Conservation (phyloP, 2,113 vertebrate species). For the Danionella cerebrum region DNA sequence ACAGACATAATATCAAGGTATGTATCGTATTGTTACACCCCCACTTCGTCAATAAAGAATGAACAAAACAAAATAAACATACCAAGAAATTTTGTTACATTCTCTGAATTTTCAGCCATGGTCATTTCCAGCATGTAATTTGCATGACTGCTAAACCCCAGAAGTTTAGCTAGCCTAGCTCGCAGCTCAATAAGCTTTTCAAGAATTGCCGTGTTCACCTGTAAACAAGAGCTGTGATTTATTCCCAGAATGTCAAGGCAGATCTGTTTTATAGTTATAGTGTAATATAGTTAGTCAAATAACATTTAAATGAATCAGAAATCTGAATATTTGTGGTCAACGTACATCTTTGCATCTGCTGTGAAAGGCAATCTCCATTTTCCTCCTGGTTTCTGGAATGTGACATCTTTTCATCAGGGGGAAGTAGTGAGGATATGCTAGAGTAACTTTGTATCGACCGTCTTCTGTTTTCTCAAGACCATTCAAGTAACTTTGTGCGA, state of each 20-base stretch:
- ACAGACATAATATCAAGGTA: no score
- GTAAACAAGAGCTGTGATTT: no score
- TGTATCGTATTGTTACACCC: no score
- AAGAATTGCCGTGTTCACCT: conserved; percentile 85
- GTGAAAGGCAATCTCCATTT: conserved; percentile 87
- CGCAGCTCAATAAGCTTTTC: conserved; percentile 77
- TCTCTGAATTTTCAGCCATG: conserved; percentile 81
- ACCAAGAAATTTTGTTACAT: conserved; percentile 80
- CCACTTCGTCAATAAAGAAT: not conserved
- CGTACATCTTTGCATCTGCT: conserved; percentile 82
- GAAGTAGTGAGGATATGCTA: conserved; percentile 90
- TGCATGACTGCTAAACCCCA: conserved; percentile 81
- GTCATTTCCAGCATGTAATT: conserved; percentile 89
- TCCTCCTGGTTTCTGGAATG: conserved; percentile 81
- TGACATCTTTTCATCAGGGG: conserved; percentile 89
- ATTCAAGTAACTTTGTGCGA: conserved; percentile 79
- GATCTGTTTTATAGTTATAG: no score
- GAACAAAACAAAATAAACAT: conserved; percentile 19
- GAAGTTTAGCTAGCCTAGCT: conserved; percentile 74
- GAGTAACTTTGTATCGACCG: conserved; percentile 74
- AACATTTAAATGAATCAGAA: no score
- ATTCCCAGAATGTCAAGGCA: no score
- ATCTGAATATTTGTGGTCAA: not conserved
- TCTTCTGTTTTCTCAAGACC: conserved; percentile 71
- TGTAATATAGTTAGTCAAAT: no score